A percentile compares a stretch with the other conserved stretches of the same genome.
Conservation (phyloP, 2,113 vertebrate species). For the Rhinichthys klamathensis region DNA sequence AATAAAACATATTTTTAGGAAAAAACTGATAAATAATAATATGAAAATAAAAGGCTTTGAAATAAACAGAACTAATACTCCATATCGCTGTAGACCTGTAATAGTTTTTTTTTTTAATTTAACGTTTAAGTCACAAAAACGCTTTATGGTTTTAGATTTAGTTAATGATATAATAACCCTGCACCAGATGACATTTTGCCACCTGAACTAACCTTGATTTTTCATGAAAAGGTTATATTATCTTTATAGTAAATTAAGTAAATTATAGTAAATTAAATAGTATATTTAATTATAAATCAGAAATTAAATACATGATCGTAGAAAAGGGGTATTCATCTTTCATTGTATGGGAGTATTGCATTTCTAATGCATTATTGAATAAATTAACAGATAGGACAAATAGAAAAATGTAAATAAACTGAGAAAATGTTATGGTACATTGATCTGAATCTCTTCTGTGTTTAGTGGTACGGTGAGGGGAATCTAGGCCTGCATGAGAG, state of each 20-base stretch:
- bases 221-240: background rate
- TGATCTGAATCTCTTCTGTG: background rate
- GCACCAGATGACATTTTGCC: background rate
- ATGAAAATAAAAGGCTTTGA: too few relatives aligned
- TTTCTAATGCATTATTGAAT: background rate
- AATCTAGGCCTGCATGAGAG: background rate
- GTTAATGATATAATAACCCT: too few relatives aligned
- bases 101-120: too few relatives aligned
- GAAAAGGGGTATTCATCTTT: background rate
- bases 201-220: background rate
- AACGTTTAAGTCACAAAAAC: too few relatives aligned
- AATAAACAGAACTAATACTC: too few relatives aligned
- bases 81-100: too few relatives aligned
- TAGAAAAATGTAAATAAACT: background rate
- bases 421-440: background rate
- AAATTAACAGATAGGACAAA: background rate
- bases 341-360: background rate
- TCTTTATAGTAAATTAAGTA: too few relatives aligned
- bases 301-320: background rate
- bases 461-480: background rate
- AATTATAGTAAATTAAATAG: too few relatives aligned
- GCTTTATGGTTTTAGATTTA: too few relatives aligned
- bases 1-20: too few relatives aligned
- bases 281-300: background rate
- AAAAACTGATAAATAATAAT: too few relatives aligned